A percentile compares a stretch with the other conserved stretches of the same genome.
phyloP scores from a whole-genome alignment of 1,140 invertebrate species.

The Camponotus pennsylvanicus region DNA sequence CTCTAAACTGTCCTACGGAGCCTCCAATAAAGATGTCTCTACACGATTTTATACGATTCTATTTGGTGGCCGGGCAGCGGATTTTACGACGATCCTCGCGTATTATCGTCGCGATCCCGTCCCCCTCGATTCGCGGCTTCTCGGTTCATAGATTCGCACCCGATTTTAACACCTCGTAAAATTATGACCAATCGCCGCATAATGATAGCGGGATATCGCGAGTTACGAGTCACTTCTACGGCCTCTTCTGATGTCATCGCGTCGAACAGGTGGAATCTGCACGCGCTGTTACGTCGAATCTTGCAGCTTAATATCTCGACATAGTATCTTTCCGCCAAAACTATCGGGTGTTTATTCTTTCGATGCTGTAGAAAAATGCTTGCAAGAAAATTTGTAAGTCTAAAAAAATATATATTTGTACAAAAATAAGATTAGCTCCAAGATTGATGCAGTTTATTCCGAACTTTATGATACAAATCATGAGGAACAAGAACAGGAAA shows the following conservation, averaged over 20 bases:
- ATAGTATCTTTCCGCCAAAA: conserved; percentile 6
- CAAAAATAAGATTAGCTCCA: background rate
- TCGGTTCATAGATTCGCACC: conserved; percentile 68
- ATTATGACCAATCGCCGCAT: conserved; percentile 73
- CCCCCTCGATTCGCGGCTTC: conserved; percentile 12
- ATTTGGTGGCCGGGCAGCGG: conserved; percentile 56
- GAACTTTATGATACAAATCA: background rate
- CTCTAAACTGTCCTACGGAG: conserved; percentile 66
- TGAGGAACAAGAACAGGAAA: background rate
- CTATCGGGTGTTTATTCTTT: background rate
- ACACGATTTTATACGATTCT: conserved; percentile 73
- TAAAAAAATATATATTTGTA: background rate
- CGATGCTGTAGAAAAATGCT: background rate
- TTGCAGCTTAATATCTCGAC: conserved; percentile 16
- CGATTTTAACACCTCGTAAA: conserved; percentile 77
- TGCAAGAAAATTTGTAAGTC: background rate
- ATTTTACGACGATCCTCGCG: conserved; percentile 75
- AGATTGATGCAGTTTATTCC: background rate
- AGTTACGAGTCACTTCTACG: conserved; percentile 62
- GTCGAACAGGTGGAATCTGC: conserved; percentile 53
- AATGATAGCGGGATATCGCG: conserved; percentile 64
- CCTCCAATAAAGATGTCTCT: conserved; percentile 73
- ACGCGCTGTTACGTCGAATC: conserved; percentile 14
- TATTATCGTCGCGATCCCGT: conserved; percentile 67
- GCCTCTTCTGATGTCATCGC: conserved; percentile 55